Evolutionary conservation across 2,113 vertebrate genomes (phyloP), one percentile per base, ranked within the genome.

Genomic region (Albula glossodonta): DNA sequence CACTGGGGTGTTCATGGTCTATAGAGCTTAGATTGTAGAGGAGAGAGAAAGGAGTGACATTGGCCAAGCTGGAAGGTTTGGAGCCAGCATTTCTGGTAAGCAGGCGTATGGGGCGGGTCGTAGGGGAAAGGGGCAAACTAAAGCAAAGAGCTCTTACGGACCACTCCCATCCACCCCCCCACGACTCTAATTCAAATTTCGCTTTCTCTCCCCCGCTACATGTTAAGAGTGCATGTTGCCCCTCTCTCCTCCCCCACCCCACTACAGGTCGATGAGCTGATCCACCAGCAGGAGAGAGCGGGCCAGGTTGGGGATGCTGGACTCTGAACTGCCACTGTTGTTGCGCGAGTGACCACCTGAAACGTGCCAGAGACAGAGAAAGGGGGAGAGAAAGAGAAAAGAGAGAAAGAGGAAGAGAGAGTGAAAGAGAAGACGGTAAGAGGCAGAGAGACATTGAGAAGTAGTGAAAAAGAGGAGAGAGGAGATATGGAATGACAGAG

Each of bases 261-360:
- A 96, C 96, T 99, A 99, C 96, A 99, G 97, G 97, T 99, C 98
- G 97, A 99, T 99, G 95, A 99, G 98, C 97, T 99, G 98, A 96
- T 99, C 98, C 97, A 99, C 98, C 96, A 99, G 97, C 96, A 99
- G 98, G 90, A 99, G 96, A 96, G 98, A 98, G 96, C 98, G 98
- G 95, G 98, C 97, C 97, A 99, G 95, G 97, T 96, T 98, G 96
- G 98, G 97, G 96, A 99, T 97, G 96, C 97, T 98, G 97, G 98
- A 97, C 95, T 99, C 98, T 97, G 98, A 98, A 96, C 97, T 98
- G 97, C 98, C 97, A 97, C 97, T 99, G 98, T 96, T 99, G 98
- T 97, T 98, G 97, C 96, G 97, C 95, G 98, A 97, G 96, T 99
- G 98, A 97, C 97, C 97, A 99, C 97, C 98, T 99, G 94, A 95